Evolutionary conservation across 2,888 invertebrate species (phyloP).

Genomic region (Pollenia labialis): DNA sequence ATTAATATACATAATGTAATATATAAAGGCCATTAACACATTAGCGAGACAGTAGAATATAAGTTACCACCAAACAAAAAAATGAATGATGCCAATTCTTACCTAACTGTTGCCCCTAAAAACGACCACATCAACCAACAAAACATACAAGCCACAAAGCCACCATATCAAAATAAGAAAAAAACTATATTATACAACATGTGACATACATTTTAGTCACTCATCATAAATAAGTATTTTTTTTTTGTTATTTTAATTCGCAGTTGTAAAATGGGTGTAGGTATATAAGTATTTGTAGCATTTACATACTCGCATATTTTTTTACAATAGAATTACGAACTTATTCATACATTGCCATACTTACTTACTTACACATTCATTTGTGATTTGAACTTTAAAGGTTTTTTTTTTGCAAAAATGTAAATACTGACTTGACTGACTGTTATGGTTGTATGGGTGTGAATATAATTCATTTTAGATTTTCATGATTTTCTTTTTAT

Average conservation of each 20-base stretch:
- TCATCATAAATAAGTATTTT: conserved; percentile 16
- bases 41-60: conserved; percentile 66
- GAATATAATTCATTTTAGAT: conserved; percentile 33
- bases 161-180: not conserved
- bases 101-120: conserved; percentile 53
- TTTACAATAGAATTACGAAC: not conserved
- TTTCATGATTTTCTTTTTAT: conserved; percentile 25
- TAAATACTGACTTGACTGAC: conserved; percentile 21
- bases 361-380: conserved; percentile 4
- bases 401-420: conserved; percentile 14
- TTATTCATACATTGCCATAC: not conserved
- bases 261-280: conserved; percentile 8
- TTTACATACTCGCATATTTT: not conserved
- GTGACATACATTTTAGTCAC: conserved; percentile 43
- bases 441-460: conserved; percentile 24
- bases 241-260: not conserved
- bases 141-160: not conserved
- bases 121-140: conserved; percentile 6
- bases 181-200: not conserved
- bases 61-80: conserved; percentile 23
- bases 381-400: conserved; percentile 30
- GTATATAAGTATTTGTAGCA: not conserved
- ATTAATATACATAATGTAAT: conserved; percentile 57
- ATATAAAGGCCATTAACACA: conserved; percentile 71
- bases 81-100: conserved; percentile 49